phyloP scores from a whole-genome alignment of 2,113 vertebrate genomes.

The Neodontobutis hainanensis region DNA sequence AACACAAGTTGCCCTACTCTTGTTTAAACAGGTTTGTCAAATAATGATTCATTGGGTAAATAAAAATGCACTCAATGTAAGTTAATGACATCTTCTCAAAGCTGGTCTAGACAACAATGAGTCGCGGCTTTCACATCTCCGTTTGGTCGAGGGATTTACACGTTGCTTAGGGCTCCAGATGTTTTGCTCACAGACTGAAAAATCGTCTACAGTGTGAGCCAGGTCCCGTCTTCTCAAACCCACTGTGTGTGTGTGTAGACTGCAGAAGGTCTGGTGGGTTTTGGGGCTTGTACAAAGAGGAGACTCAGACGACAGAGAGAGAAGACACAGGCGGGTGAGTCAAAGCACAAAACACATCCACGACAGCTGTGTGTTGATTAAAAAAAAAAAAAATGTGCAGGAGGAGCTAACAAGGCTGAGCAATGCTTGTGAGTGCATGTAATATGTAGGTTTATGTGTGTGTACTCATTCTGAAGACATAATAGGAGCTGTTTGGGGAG shows the following conservation, averaged over 20 bases:
- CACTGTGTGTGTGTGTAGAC: conserved; percentile 1
- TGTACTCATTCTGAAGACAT: not conserved
- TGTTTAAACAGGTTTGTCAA: no score
- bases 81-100: not conserved
- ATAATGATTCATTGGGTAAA: not conserved
- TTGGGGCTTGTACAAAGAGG: conserved; percentile 9
- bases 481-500: no score
- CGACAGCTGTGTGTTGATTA: conserved; percentile 41
- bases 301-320: conserved; percentile 8
- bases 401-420: not conserved
- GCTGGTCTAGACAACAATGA: not conserved
- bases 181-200: not conserved
- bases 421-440: not conserved
- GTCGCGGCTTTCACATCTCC: not conserved
- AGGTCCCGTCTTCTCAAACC: conserved; percentile 1
- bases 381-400: conserved; percentile 14
- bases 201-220: conserved; percentile 2
- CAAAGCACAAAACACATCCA: conserved; percentile 21
- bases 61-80: not conserved
- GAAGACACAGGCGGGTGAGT: conserved; percentile 22
- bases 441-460: not conserved
- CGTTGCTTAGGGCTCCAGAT: not conserved
- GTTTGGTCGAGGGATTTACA: not conserved
- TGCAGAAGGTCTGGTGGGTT: not conserved
- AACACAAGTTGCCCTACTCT: no score